Base-by-base conservation (phyloP, 2,888 invertebrate genomes). In the Mesoligia furuncula region DNA sequence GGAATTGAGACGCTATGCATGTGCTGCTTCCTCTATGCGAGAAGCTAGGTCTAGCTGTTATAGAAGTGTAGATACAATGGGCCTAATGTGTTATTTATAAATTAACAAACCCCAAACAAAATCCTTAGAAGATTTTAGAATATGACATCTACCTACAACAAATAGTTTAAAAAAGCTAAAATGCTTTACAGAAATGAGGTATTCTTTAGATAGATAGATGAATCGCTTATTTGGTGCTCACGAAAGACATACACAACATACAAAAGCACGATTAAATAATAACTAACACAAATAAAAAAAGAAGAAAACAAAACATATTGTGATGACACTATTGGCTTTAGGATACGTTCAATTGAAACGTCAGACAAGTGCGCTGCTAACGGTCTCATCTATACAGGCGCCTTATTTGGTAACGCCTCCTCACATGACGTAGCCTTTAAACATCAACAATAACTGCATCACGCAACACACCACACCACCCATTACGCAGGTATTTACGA, bases 381-480 rank as follows among this genome's bases (percentile, higher is more conserved):
- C 4, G n/a, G 7, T 59, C 20, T 51, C 0, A 39, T 17, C n/a
- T 13, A n/a, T 9, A 36, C 13, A 27, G n/a, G 13, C 51, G 3
- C 54, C n/a, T 54, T 64, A 64, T 83, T 48, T 39, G 62, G 24
- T n/a, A 51, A 79, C 31, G 27, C 7, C 36, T 11, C 7, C 11
- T 20, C 4, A 24, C 0, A 15, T 66, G 54, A 67, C 65, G 77
- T 31, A 51, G 8, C 45, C 2, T 6, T 13, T 61, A 54, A n/a
- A 39, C 31, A 77, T 42, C 31, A 51, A 51, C 13, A 66, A 66
- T 39, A 57, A 62, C 24, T 39, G 61, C 57, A 72, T 71, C 62
- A 65, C n/a, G 9, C 42, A 73, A 57, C 39, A 80, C 15, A 36
- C 36, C 57, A 62, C 31, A 36, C 36, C 57, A 59, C 31, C 39